Base-by-base conservation (phyloP, 2,113 vertebrate genomes). In the Lophius piscatorius region DNA sequence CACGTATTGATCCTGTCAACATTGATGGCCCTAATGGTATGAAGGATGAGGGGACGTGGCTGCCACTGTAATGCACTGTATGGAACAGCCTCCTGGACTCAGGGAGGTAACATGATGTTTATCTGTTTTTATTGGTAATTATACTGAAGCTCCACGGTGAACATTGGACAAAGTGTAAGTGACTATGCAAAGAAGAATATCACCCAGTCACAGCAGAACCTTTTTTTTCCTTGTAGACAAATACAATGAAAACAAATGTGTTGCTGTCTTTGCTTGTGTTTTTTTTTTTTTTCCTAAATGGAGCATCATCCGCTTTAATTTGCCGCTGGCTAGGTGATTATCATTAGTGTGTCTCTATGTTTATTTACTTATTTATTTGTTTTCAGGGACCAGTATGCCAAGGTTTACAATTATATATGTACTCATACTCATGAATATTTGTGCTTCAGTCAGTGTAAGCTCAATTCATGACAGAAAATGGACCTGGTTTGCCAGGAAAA, bases 1-100 rank as follows among this genome's bases (percentile, higher is more conserved):
- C 90, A 93, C 89, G 90, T 95, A 98, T 98, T 93, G 96, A 98
- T 98, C 94, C 95, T 93, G 94, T 97, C 96, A 95, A 93, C 90
- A 74, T 92, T 97, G 96, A 97, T 97, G 94, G 94, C 94, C 94
- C 92, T 94, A 93, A 94, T 93, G 93, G 96, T 95, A 95, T 92
- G 91, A 93, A 95, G 92, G 86, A 84, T 78, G 45, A 83, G 44
- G 65, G 63, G 78, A 84, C 81, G 60, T 63, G 90, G 87, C 91
- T 93, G 93, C 93, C 90, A 92, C 80, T 81, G 92, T 92, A 85
- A 86, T 74, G 76, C 62, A 74, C 29, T 63, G 48, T 65, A 55
- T 38, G 58, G 60, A 79, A 59, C 20, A 12, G 54, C 60, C 60
- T 63, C 26, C 64, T 35, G 44, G 41, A 73, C 55, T 54, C 31